These are phyloP conservation scores for Boleophthalmus pectinirostris DNA, from an alignment of 2,113 vertebrate species.

Conservation along the genomic window DNA sequence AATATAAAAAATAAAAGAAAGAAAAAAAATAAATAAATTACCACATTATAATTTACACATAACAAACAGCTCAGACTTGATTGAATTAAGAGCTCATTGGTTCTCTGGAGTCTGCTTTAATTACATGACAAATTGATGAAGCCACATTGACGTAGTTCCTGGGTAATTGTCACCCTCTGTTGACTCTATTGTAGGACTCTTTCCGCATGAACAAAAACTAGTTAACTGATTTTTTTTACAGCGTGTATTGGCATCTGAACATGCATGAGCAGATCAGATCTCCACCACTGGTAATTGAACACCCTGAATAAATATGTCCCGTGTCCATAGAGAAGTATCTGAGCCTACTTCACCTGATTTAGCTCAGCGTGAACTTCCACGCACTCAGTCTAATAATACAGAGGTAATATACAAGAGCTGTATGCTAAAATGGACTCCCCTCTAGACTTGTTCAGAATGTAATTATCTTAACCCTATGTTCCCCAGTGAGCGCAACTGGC, in stretches of 20 bases:
- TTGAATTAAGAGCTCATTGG: slow-evolving; percentile 15
- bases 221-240: slow-evolving; percentile 41
- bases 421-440: neutral
- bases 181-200: slow-evolving; percentile 38
- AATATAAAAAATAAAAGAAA: neutral
- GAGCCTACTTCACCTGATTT: neutral
- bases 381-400: neutral
- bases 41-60: neutral
- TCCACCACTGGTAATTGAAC: slow-evolving; percentile 23
- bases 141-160: slow-evolving; percentile 29
- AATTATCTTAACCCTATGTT: neutral
- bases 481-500: neutral
- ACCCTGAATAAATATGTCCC: neutral
- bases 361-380: slow-evolving; percentile 11
- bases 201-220: slow-evolving; percentile 50
- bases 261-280: neutral
- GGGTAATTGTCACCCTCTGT: slow-evolving; percentile 24
- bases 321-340: neutral
- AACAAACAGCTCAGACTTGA: neutral
- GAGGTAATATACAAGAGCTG: neutral
- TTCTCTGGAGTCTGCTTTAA: slow-evolving; percentile 26
- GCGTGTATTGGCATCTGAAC: slow-evolving; percentile 40
- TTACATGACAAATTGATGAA: slow-evolving; percentile 51
- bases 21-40: neutral
- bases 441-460: neutral